These are phyloP conservation scores for Dicrostonyx torquatus DNA, from an alignment of 2,797 vertebrate genomes.

Conservation along the genomic window DNA sequence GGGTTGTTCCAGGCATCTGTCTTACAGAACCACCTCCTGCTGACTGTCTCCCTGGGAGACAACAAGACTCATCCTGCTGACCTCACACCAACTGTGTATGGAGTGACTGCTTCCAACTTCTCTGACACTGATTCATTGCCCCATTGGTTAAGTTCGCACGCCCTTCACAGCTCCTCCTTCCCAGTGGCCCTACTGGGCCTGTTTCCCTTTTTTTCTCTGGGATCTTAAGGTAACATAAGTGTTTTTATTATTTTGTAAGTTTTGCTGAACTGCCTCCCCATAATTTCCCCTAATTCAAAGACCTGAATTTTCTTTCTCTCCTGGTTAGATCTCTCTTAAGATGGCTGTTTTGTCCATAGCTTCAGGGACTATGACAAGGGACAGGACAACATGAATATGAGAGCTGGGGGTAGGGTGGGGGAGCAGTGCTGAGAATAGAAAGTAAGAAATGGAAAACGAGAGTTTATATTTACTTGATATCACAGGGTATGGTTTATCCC, in stretches of 20 bases:
- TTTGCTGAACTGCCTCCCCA: neutral
- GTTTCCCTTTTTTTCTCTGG: neutral
- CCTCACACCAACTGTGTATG: neutral
- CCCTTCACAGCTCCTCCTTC: neutral
- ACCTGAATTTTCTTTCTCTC: neutral
- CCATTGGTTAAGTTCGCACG: neutral
- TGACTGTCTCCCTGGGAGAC: neutral
- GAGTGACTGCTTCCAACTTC: neutral
- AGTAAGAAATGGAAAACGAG: neutral
- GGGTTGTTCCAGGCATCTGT: neutral
- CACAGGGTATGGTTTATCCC: neutral
- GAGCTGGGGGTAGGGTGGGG: neutral
- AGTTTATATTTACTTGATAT: neutral
- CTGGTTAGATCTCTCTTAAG: neutral
- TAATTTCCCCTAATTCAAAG: neutral
- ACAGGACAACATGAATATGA: neutral
- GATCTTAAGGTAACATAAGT: neutral
- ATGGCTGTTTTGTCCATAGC: neutral
- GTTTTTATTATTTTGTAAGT: neutral
- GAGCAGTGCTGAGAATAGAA: neutral
- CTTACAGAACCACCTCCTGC: neutral
- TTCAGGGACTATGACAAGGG: neutral
- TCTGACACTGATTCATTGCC: neutral
- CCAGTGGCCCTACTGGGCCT: neutral
- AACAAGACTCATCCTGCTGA: too few relatives aligned